These are phyloP conservation scores for Leucopternis melanops DNA, from an alignment of 2,113 vertebrate species.

Conservation along the genomic window DNA sequence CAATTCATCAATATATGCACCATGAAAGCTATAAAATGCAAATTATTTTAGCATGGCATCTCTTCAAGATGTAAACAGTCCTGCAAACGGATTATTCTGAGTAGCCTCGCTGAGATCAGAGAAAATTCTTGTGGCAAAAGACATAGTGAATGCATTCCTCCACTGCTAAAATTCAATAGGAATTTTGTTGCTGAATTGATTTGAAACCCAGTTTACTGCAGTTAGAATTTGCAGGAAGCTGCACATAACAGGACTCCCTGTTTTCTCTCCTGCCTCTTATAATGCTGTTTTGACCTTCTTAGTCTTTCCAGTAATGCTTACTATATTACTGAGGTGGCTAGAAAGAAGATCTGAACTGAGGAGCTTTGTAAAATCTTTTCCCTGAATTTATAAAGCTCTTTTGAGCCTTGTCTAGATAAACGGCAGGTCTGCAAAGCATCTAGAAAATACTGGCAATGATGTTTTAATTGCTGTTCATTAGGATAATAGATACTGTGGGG, in stretches of 20 bases:
- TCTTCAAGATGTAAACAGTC: background rate
- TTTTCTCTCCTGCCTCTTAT: background rate
- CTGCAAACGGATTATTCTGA: background rate
- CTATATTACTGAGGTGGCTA: background rate
- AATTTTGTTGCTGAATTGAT: background rate
- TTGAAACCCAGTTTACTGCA: background rate
- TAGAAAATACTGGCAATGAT: background rate
- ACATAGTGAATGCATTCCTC: background rate
- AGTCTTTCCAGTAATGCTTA: background rate
- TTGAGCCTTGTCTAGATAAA: background rate
- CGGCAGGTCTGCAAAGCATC: background rate
- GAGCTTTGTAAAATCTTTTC: constrained; percentile 9
- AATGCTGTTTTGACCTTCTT: background rate
- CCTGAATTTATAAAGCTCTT: background rate
- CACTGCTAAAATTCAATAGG: background rate
- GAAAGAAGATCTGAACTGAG: background rate
- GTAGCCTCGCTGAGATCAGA: background rate
- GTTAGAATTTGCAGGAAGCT: background rate
- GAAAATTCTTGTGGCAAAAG: background rate
- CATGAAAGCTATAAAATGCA: background rate
- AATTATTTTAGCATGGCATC: background rate
- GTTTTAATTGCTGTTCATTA: background rate
- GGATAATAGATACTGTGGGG: background rate
- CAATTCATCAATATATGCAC: background rate
- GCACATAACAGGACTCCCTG: background rate